phyloP scores from a whole-genome alignment of 2,888 invertebrate species.

The Tineola bisselliella region DNA sequence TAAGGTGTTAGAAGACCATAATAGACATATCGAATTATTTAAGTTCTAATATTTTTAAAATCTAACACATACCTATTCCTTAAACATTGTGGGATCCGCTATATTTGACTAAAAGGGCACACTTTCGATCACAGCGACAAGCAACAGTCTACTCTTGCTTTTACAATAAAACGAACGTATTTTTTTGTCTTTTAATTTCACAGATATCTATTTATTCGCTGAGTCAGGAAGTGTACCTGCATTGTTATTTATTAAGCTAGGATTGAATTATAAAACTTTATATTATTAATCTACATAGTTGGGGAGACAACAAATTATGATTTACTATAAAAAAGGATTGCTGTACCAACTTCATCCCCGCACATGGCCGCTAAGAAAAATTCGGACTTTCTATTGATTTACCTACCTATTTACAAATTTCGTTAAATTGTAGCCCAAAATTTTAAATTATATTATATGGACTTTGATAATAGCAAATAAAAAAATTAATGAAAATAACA shows the following conservation, averaged over 20 bases:
- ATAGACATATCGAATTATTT: too few species aligned
- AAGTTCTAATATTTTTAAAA: background rate
- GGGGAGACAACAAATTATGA: background rate
- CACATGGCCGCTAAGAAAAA: background rate
- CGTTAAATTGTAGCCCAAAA: background rate
- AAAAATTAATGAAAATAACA: background rate
- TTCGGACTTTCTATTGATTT: background rate
- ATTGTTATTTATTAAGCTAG: background rate
- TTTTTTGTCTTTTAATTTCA: slow-evolving; percentile 25
- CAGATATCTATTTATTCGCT: background rate
- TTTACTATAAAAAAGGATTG: background rate
- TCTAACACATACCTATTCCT: background rate
- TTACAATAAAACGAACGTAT: slow-evolving; percentile 51
- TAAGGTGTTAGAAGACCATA: too few species aligned
- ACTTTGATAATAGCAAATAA: background rate
- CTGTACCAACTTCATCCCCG: background rate
- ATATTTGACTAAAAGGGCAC: slow-evolving; percentile 9
- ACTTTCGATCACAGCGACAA: background rate
- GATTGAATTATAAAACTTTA: background rate
- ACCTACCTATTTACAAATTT: slow-evolving; percentile 1
- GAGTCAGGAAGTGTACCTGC: background rate
- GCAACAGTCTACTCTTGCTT: slow-evolving; percentile 41
- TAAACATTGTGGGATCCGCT: background rate
- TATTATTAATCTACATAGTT: background rate
- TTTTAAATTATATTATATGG: too few species aligned